Evolutionary conservation across 1,140 invertebrate species (phyloP), one percentile per base, ranked within the genome.

Genomic region (Ceratina japonica): DNA sequence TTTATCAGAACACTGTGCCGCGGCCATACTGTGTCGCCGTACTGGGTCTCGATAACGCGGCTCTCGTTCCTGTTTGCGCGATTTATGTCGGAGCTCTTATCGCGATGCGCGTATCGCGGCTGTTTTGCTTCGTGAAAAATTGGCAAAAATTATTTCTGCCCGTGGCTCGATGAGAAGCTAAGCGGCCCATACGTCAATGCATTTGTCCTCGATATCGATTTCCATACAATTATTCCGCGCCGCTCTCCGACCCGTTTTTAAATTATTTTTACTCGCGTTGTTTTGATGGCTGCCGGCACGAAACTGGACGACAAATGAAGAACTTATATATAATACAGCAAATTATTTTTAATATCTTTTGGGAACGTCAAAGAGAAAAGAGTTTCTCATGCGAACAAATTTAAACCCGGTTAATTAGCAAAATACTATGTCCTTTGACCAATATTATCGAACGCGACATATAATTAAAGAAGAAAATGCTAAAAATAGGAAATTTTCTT

Each of bases 61-160:
- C 66, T 44, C 37, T 49, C 78, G 69, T 83, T 72, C 68, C 65
- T 84, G 83, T 78, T 44, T 68, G 78, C 69, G 61, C 78, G 78
- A 84, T 84, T 84, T 84, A 83, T 81, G 73, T 83, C 72, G 68
- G 58, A 64, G 18, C 62, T 54, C 72, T 84, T 84, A 84, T 84
- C 83, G 56, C n/a, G 0, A 20, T 1, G 56, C 0, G 13, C 64
- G 68, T 27, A 83, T 73, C 73, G 77, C 71, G 44, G 37, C 37
- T 58, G 49, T 76, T 80, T 66, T 59, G 69, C 64, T 16, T 76
- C 59, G 61, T 80, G 73, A 80, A 80, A 84, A 84, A 84, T 84
- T 84, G 83, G 69, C 27, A 84, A 84, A 84, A 84, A 84, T 84
- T 80, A 84, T 84, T 84, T 84, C 63, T 59, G 20, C 49, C 68